phyloP scores from a whole-genome alignment of 2,888 invertebrate species.

The Dasysyrphus albostriatus region DNA sequence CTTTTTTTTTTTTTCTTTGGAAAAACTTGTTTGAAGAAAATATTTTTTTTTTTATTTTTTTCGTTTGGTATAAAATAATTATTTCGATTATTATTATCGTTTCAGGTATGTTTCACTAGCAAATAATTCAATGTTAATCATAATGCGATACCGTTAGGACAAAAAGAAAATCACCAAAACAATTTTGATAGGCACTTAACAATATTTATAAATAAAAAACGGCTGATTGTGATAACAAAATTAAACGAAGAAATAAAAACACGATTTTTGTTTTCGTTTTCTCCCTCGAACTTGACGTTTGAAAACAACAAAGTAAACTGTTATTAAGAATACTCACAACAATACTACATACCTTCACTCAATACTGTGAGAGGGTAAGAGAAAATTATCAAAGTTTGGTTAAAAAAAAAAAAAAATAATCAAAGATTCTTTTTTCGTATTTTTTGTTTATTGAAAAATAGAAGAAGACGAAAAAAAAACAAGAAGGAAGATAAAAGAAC shows the following conservation, averaged over 20 bases:
- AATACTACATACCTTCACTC: conserved; percentile 7
- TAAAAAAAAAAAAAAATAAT: background rate
- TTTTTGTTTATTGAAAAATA: conserved; percentile 17
- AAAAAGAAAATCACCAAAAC: background rate
- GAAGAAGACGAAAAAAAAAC: background rate
- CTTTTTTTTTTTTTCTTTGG: background rate
- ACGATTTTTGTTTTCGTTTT: conserved; percentile 9
- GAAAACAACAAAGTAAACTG: conserved; percentile 39
- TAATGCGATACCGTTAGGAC: background rate
- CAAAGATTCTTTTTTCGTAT: background rate
- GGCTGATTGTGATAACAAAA: conserved; percentile 36
- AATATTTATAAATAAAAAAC: conserved; percentile 32
- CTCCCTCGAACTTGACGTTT: conserved; percentile 33
- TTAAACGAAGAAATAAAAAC: conserved; percentile 9
- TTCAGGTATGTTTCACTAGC: background rate
- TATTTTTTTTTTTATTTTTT: background rate
- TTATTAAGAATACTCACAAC: conserved; percentile 2
- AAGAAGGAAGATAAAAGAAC: background rate
- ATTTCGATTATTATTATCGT: background rate
- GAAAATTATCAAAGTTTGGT: conserved; percentile 14
- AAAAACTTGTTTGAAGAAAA: conserved; percentile 6
- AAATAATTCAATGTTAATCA: background rate
- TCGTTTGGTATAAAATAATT: background rate
- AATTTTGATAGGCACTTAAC: background rate
- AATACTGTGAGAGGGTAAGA: background rate